phyloP scores from a whole-genome alignment of 2,888 invertebrate species.

The Stegana nigrithorax region DNA sequence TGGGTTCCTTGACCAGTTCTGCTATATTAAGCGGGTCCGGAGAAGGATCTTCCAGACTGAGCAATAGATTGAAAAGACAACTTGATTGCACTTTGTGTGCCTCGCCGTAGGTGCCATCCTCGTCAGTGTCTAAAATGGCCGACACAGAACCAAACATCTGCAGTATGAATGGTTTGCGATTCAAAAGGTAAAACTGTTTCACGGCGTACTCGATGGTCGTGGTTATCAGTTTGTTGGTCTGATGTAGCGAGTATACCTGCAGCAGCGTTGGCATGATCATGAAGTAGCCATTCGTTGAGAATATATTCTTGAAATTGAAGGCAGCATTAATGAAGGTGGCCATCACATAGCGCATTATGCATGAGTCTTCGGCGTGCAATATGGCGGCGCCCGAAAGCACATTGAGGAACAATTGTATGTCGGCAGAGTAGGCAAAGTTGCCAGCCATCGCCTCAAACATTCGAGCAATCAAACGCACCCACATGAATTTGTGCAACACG shows the following conservation, averaged over 20 bases:
- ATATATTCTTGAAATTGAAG: slow-evolving; percentile 98
- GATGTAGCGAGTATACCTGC: slow-evolving; percentile 97
- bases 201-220: slow-evolving; percentile 98
- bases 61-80: slow-evolving; percentile 89
- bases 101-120: slow-evolving; percentile 87
- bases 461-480: slow-evolving; percentile 94
- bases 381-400: slow-evolving; percentile 97
- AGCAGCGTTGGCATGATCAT: slow-evolving; percentile 97
- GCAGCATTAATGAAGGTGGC: slow-evolving; percentile 98
- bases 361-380: slow-evolving; percentile 95
- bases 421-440: slow-evolving; percentile 95
- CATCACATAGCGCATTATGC: slow-evolving; percentile 94
- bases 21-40: slow-evolving; percentile 94
- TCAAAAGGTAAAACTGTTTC: slow-evolving; percentile 97
- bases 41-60: slow-evolving; percentile 93
- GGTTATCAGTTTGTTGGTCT: slow-evolving; percentile 94
- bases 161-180: slow-evolving; percentile 96
- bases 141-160: slow-evolving; percentile 99
- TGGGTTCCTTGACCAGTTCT: slow-evolving; percentile 90
- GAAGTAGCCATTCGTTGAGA: slow-evolving; percentile 97
- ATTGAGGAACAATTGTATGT: slow-evolving; percentile 96
- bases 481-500: slow-evolving; percentile 98
- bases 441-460: slow-evolving; percentile 99
- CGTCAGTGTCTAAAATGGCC: slow-evolving; percentile 92
- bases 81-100: slow-evolving; percentile 94